These are phyloP conservation scores for Styela plicata DNA, from an alignment of 23 tunicate species.

Conservation along the genomic window DNA sequence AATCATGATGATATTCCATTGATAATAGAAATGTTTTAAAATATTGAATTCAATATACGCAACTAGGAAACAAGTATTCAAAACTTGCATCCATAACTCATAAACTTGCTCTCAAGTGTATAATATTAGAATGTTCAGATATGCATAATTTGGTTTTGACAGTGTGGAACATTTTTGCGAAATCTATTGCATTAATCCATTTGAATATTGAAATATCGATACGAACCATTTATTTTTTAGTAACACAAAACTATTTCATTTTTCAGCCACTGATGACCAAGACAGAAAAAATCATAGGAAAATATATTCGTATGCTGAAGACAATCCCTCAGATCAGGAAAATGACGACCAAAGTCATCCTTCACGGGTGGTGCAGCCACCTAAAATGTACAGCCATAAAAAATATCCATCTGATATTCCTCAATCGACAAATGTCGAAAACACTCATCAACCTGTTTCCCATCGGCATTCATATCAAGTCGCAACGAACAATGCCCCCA, in stretches of 20 bases:
- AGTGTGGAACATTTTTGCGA: no score
- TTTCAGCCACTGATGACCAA: background rate
- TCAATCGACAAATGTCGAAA: constrained; percentile 3
- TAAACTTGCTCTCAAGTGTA: no score
- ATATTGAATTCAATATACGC: no score
- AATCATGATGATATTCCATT: no score
- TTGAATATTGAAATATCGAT: no score
- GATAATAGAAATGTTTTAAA: no score
- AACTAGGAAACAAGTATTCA: no score
- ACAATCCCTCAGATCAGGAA: background rate
- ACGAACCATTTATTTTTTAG: no score
- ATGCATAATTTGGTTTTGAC: no score
- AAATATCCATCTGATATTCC: constrained; percentile 68
- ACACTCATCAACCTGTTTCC: constrained; percentile 11
- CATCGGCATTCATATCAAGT: constrained; percentile 80
- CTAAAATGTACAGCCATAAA: constrained; percentile 35
- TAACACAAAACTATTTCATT: background rate
- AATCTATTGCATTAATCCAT: no score
- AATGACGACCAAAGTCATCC: constrained; percentile 19
- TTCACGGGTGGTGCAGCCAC: constrained; percentile 16
- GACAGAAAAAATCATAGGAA: background rate
- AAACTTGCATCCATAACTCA: no score
- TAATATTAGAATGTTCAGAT: no score
- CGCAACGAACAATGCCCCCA: constrained; percentile 51
- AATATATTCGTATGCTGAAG: constrained; percentile 18